Evolutionary conservation across 2,888 invertebrate species (phyloP), one percentile per base, ranked within the genome.

Genomic region (Parelbella ahira): DNA sequence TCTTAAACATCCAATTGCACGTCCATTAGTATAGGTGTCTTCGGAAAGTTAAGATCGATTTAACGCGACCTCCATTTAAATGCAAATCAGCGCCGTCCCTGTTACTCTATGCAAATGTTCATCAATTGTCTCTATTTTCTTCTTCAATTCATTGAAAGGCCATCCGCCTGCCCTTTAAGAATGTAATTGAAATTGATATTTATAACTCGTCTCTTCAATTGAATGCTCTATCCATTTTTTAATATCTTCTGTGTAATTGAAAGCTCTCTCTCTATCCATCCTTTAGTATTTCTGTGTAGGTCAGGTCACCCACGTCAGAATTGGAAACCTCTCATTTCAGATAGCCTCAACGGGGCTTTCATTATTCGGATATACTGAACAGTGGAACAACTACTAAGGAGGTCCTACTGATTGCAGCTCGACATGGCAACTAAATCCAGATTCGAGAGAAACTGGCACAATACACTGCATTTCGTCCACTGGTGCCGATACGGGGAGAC

Each of bases 401-500:
- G 83, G 77, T 83, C 82, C 84, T 86, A 68, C 86, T 87, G 79
- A 84, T 88, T 88, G 74, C 88, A 88, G 86, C 86, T 90, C 68
- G 84, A 84, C 60, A 88, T 88, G 74, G 89, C 90, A 49, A 83
- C 89, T 53, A 88, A 88, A 64, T 88, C 88, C 67, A 81, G 88
- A 63, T 90, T 89, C 76, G 88, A 89, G 79, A 81, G 88, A 60
- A 90, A 90, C 68, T 91, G 90, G 90, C 91, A 88, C 80, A 92
- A 90, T 86, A 90, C 89, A 68, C 90, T 90, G 80, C 91, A 83
- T 86, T 91, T 91, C 77, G 89, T 90, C 53, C 90, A 91, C 71
- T 93, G 92, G 91, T 92, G 92, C 75, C 89, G 93, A 52, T 92
- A 93, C 57, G 92, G 92, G 44, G 90, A 90, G 69, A 89, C 91